phyloP scores from a whole-genome alignment of 2,797 vertebrate genomes.

The Acrossocheilus wenchowensis region DNA sequence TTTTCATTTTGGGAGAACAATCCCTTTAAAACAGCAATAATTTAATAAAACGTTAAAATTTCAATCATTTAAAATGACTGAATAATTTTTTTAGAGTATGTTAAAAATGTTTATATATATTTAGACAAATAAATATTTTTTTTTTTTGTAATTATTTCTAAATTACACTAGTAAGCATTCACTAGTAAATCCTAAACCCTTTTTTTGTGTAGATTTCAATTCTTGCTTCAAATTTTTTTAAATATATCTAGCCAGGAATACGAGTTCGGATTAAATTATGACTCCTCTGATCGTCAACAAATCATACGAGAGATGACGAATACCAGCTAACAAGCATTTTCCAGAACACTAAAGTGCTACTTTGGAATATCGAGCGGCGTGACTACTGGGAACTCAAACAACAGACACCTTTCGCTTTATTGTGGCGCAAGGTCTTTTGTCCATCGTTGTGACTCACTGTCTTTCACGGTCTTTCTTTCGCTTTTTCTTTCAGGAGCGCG shows the following conservation, averaged over 20 bases:
- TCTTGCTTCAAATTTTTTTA: not conserved
- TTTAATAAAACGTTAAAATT: not conserved
- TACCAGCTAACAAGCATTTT: not conserved
- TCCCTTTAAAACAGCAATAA: not conserved
- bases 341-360: not conserved
- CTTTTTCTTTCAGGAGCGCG: conserved; percentile 40
- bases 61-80: not conserved
- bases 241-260: not conserved
- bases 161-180: not conserved
- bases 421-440: conserved; percentile 13
- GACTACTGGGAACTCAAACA: conserved; percentile 6
- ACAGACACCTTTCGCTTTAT: conserved; percentile 36
- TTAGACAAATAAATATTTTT: not conserved
- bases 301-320: no score
- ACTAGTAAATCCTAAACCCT: not conserved
- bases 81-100: not conserved
- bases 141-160: not conserved
- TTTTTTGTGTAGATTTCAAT: not conserved
- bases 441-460: conserved; percentile 18
- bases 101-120: not conserved
- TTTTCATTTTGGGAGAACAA: not conserved
- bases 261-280: not conserved
- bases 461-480: conserved; percentile 44
- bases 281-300: not conserved
- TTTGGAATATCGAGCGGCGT: not conserved